Evolutionary conservation across 2,888 invertebrate genomes (phyloP).

Genomic region (Didymodactylos carnosus): DNA sequence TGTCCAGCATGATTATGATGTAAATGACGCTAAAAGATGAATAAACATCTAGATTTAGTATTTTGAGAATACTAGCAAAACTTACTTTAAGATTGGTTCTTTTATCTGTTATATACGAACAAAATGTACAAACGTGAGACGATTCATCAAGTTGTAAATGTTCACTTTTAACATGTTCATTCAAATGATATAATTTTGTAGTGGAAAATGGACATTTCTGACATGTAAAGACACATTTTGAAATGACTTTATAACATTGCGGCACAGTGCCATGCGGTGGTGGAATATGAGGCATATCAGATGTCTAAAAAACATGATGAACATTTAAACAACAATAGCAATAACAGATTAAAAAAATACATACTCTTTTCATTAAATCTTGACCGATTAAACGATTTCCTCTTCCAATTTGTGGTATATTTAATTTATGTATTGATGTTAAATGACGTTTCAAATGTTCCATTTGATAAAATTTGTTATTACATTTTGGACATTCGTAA

Average conservation of each 20-base stretch:
- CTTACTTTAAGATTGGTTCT: slow-evolving; percentile 4
- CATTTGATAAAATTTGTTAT: slow-evolving; percentile 14
- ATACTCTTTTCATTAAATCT: not conserved
- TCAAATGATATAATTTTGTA: slow-evolving; percentile 5
- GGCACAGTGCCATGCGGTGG: not conserved
- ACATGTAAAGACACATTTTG: slow-evolving; percentile 9
- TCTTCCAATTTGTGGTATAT: not conserved
- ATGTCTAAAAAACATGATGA: too few species aligned
- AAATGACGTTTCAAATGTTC: slow-evolving; percentile 14
- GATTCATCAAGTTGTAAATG: not conserved
- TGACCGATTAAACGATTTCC: not conserved
- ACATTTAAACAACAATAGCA: not conserved
- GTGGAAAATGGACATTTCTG: slow-evolving; percentile 8
- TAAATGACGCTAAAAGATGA: not conserved
- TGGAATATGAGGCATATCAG: not conserved
- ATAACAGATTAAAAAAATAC: not conserved
- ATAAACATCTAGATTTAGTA: not conserved
- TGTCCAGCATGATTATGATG: slow-evolving; percentile 7
- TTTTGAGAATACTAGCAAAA: not conserved
- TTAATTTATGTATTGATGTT: slow-evolving; percentile 10
- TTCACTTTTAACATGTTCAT: slow-evolving; percentile 7
- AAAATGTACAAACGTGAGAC: slow-evolving; percentile 4
- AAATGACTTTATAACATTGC: slow-evolving; percentile 7
- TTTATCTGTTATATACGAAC: slow-evolving; percentile 3
- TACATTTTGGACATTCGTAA: slow-evolving; percentile 11